Base-by-base conservation (phyloP, 2,797 vertebrate genomes). In the Gymnoscopelus microlampas region DNA sequence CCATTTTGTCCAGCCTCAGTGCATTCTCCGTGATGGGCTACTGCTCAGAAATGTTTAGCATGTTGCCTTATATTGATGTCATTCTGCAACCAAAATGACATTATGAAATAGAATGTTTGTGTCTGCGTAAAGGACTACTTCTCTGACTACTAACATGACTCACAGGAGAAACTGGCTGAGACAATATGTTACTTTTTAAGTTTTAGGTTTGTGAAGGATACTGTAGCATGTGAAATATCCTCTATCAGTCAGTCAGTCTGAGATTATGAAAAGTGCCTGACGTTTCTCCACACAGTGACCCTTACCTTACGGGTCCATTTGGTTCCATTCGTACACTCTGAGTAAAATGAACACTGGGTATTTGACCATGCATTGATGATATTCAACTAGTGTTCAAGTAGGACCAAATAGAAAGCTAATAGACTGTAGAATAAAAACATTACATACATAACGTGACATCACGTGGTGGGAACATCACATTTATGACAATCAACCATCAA, bases 401-500 rank as follows among this genome's bases (percentile, higher is more conserved):
- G 44, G 10, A 63, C 65, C 63, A 79, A 80, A 66, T 77, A 63
- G 73, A 78, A 77, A 44, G 39, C 35, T 19, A 19, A 39, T 5
- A 39, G 6, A 39, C 35, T 39, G 35, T 39, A 39, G 7, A 39
- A 39, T 6, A 7, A 39, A 57, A 66, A 63, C 35, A 32, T 68
- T 39, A 39, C 14, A 50, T 50, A 49, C 48, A 50, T 50, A 50
- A 50, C 14, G 74, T 78, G 67, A 19, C 19, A 19, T 19, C 71
- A 82, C 78, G 65, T 68, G 2, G 48, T 81, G 65, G 58, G 32
- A 65, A 76, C 3, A 55, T 44, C 12, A 44, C n/a, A 53, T 54
- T 57, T 19, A 26, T 55, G 79, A 87, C 81, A 83, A 81, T 81
- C 76, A 70, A 66, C 24, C 48, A 60, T 32, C 62, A 56, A 54